Evolutionary conservation across 2,113 vertebrate species (phyloP), one percentile per base, ranked within the genome.

Genomic region (Xiphias gladius): DNA sequence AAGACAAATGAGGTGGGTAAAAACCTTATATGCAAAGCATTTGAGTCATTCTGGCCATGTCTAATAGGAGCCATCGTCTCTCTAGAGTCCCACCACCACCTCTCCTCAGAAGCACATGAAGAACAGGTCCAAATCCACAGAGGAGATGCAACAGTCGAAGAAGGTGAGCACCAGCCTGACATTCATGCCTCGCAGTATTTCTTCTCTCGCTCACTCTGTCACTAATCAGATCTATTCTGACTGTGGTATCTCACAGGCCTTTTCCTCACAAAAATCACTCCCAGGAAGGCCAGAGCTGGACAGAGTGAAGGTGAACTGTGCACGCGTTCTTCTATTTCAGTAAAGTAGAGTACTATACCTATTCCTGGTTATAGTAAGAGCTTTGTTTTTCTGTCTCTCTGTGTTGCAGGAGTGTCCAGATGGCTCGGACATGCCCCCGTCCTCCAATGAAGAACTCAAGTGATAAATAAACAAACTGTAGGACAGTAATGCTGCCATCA

Each of bases 91-190:
- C 70, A 83, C 79, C 87, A 88, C 88, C 57, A 93, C 94, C 24
- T 96, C 96, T 39, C 95, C 95, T 59, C 96, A 96, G 92, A 96
- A 95, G 81, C 95, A 94, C 46, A 93, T 96, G 94, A 96, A 96
- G 87, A 95, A 87, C 87, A 93, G 96, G 57, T 96, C 96, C 65
- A 97, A 96, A 87, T 97, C 96, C 69, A 96, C 95, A 41, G 96
- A 97, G 50, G 96, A 96, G 89, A 92, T 95, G 83, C 96, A 96
- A 48, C 95, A 96, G 73, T 93, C 94, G 5, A 96, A 94, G 90
- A 96, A 95, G 96, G 96, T 96, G 76, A 92, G 79, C 46, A 58
- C 3, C 13, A 24, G 46, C 7, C 35, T 28, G 57, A 32, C 24
- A 24, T 57, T 20, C 7, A 62, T 5, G 7, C 26, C 22, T 32